These are phyloP conservation scores for Sebastes taczanowskii DNA, from an alignment of 2,797 vertebrate genomes.

Conservation along the genomic window DNA sequence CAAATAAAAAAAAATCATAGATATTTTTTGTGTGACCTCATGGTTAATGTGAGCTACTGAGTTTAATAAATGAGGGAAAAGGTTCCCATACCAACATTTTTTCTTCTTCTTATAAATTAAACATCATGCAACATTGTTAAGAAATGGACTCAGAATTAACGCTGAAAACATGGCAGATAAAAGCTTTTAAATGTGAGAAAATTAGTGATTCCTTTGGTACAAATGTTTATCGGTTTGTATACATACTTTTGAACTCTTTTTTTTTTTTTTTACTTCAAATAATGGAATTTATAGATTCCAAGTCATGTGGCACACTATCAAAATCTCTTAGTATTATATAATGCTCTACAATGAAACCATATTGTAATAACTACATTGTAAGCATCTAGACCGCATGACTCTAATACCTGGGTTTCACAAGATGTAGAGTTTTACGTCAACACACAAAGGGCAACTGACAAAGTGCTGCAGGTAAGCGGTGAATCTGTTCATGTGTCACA, in stretches of 20 bases:
- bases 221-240: not conserved
- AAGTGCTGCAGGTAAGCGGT: not conserved
- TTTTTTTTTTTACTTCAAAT: not conserved
- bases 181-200: not conserved
- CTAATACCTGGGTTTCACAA: not conserved
- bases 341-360: not conserved
- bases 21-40: too few species aligned
- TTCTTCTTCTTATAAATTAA: not conserved
- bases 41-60: too few species aligned
- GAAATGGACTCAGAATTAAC: not conserved
- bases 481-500: not conserved
- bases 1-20: too few species aligned
- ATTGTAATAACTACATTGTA: not conserved
- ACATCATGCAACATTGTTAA: not conserved
- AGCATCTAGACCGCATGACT: not conserved
- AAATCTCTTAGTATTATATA: not conserved
- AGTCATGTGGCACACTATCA: not conserved
- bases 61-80: too few species aligned
- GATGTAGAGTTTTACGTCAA: not conserved
- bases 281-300: not conserved
- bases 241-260: not conserved
- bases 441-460: not conserved
- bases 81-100: too few species aligned
- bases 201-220: not conserved
- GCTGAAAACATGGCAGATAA: not conserved